Evolutionary conservation across 2,888 invertebrate species (phyloP), one percentile per base, ranked within the genome.

Genomic region (Graphium colonna): DNA sequence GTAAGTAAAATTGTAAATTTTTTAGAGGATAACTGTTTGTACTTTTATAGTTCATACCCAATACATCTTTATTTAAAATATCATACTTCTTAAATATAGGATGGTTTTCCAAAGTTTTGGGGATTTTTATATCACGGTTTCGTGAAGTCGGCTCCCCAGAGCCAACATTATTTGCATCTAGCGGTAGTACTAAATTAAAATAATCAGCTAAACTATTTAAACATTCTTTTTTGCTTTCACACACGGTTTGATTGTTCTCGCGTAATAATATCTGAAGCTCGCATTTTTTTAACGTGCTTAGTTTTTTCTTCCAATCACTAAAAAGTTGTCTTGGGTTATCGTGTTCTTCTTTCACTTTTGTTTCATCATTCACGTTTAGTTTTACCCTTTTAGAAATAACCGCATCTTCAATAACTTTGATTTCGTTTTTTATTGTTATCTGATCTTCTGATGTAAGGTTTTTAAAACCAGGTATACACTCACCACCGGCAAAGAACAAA

Each of bases 1-100:
- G 49, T 12, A 54, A 40, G 45, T 44, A 54, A 39, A 54, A 54
- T 26, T 54, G 49, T 18, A 54, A n/a, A 26, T 49, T 54, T 39
- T 54, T 54, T 4, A 54, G 15, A 9, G 53, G 53, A 28, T 49
- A 40, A 16, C n/a, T n/a, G n/a, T n/a, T n/a, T n/a, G n/a, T n/a
- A n/a, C n/a, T n/a, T n/a, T n/a, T n/a, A n/a, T n/a, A n/a, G n/a
- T n/a, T n/a, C n/a, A n/a, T n/a, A n/a, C n/a, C n/a, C n/a, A n/a
- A n/a, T n/a, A n/a, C n/a, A n/a, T n/a, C n/a, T n/a, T n/a, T n/a
- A n/a, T n/a, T n/a, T n/a, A n/a, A n/a, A n/a, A n/a, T n/a, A n/a
- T n/a, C n/a, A n/a, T n/a, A n/a, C n/a, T n/a, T n/a, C n/a, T 47
- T 36, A 33, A 52, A 47, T n/a, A 47, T 42, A 9, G 26, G 5